These are phyloP conservation scores for Trachops cirrhosus DNA, from an alignment of 2,797 vertebrate genomes.

Conservation along the genomic window DNA sequence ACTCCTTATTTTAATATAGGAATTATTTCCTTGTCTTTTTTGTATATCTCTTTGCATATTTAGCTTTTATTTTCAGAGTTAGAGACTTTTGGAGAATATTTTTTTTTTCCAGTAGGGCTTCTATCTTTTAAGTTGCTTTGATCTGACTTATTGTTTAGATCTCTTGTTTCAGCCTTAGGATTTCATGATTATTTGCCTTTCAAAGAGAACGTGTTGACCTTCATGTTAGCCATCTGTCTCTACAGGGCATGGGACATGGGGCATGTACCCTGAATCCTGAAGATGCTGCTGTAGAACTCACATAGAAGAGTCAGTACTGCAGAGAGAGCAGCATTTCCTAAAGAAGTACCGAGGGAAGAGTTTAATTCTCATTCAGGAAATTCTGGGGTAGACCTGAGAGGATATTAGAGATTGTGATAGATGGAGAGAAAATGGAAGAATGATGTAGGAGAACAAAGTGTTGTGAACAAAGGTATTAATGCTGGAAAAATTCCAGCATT, in stretches of 20 bases:
- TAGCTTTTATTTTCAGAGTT: constrained; percentile 27
- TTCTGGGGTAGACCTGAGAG: not conserved
- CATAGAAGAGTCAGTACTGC: not conserved
- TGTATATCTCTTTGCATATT: not conserved
- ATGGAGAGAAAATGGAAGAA: not conserved
- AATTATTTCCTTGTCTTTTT: not conserved
- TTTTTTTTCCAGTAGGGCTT: not conserved
- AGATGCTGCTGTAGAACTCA: not conserved
- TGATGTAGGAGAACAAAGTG: not conserved
- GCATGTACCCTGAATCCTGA: not conserved
- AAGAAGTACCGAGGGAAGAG: not conserved
- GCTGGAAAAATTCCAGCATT: not conserved
- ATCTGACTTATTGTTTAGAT: not conserved
- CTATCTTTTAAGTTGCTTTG: not conserved
- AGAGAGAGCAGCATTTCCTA: not conserved
- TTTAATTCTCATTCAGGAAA: not conserved
- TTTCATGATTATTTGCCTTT: constrained; percentile 8
- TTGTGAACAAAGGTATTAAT: not conserved
- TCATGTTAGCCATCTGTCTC: not conserved
- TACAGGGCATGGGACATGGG: not conserved
- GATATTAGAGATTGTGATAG: not conserved
- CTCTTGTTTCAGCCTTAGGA: not conserved
- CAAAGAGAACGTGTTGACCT: not conserved
- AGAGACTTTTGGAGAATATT: not conserved
- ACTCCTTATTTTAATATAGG: not conserved